phyloP scores from a whole-genome alignment of 2,113 vertebrate genomes.

The Scalopus aquaticus region DNA sequence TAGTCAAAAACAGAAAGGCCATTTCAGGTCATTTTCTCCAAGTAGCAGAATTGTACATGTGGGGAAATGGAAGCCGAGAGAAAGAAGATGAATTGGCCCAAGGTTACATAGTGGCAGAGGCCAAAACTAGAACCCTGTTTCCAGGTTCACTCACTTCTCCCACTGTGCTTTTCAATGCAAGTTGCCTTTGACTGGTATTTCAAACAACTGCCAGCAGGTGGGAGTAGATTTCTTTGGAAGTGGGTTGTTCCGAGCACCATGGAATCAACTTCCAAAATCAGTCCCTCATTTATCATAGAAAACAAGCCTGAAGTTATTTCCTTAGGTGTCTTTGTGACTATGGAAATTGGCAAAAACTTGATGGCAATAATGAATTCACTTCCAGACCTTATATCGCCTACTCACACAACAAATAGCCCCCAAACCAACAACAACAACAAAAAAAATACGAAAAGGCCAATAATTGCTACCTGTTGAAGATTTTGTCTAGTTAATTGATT shows the following conservation, averaged over 20 bases:
- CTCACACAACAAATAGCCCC: not conserved
- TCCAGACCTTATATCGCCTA: not conserved
- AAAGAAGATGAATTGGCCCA: not conserved
- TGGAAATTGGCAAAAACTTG: not conserved
- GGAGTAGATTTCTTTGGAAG: constrained; percentile 49
- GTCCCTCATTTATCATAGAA: not conserved
- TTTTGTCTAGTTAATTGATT: constrained; percentile 8
- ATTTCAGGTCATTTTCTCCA: not conserved
- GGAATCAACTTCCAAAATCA: not conserved
- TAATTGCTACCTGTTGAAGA: not conserved
- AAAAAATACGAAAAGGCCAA: not conserved
- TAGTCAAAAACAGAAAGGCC: not conserved
- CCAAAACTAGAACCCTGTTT: not conserved
- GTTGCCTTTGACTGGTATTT: not conserved
- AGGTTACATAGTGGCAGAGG: not conserved
- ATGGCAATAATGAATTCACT: not conserved
- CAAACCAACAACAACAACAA: constrained; percentile 36
- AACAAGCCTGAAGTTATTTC: not conserved
- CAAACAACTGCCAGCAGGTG: not conserved
- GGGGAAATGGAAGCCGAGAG: not conserved
- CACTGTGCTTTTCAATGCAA: not conserved
- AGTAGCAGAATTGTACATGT: not conserved
- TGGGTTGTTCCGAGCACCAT: not conserved
- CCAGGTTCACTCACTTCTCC: not conserved
- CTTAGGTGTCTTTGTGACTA: not conserved